Evolutionary conservation across 2,113 vertebrate genomes (phyloP), one percentile per base, ranked within the genome.

Genomic region (Loxodonta africana): DNA sequence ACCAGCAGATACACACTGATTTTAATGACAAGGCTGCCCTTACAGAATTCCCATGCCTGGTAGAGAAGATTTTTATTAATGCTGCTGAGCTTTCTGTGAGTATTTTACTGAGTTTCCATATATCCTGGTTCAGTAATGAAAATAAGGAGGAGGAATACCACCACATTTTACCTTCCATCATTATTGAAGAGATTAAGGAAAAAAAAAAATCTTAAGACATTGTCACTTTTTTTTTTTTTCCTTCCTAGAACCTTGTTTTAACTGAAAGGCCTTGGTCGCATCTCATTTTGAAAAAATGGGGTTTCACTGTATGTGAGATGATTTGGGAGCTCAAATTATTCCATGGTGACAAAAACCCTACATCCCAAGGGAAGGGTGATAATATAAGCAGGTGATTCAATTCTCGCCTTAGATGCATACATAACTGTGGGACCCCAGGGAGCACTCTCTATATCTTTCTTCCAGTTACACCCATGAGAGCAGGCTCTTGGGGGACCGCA

Each of bases 21-120:
- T 93, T 91, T 86, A 90, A 89, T 86, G 53, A 88, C 92, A 94
- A 62, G 11, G 37, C 30, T 87, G 46, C n/a, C 90, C 90, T 96
- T 78, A 86, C 33, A 4, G 87, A 96, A 94, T 88, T 90, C 51
- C 69, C 44, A 86, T 30, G 62, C 20, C 41, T 85, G 77, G 7
- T 48, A 83, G 94, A 76, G 33, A 26, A 63, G 63, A 65, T n/a
- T 87, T 96, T 86, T 88, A 88, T 83, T 92, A 89, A 69, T 60
- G 83, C 5, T 57, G 17, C 23, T 30, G 78, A 94, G 86, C 26
- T 62, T 69, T 51, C 83, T 85, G 30, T 67, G 92, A 78, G 65
- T 90, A 53, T 92, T 73, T 95, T 60, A 83, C 86, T 82, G 77
- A 71, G 18, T 78, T 76, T 51, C 67, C 3, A 1, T n/a, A 33